Evolutionary conservation across 2,113 vertebrate species (phyloP).

Genomic region (Gymnogyps californianus): DNA sequence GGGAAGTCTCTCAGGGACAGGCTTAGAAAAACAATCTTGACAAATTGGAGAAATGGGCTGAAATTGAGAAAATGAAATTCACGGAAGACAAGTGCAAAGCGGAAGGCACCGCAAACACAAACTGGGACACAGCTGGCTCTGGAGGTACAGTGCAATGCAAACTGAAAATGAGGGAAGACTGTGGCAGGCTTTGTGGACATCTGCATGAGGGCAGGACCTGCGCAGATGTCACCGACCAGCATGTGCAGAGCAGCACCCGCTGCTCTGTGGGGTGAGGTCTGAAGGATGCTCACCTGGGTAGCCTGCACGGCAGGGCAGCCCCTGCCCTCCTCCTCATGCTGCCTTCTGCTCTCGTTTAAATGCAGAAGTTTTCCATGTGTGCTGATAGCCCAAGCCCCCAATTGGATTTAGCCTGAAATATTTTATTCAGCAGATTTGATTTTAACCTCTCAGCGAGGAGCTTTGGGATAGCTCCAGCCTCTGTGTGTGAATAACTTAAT

Average conservation of each 20-base stretch:
- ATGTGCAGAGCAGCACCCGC: accelerated
- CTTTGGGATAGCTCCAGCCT: not conserved
- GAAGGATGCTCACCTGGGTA: not conserved
- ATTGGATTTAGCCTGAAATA: not conserved
- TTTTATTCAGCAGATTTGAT: not conserved
- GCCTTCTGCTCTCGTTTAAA: not conserved
- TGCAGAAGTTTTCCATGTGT: not conserved
- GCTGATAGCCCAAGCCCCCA: not conserved
- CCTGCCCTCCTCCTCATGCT: not conserved
- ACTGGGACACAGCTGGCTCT: not conserved
- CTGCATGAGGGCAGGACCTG: not conserved
- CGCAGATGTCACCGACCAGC: accelerated
- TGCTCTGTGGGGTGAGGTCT: accelerated
- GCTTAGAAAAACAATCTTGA: not conserved
- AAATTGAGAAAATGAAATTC: not conserved
- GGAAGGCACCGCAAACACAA: not conserved
- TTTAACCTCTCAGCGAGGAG: not conserved
- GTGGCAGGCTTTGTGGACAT: not conserved
- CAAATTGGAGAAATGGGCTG: not conserved
- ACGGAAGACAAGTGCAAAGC: not conserved
- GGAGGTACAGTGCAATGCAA: not conserved
- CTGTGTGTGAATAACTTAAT: not conserved
- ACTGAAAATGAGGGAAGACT: not conserved
- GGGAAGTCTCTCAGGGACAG: not conserved
- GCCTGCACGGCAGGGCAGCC: not conserved